These are phyloP conservation scores for Conistra vaccinii DNA, from an alignment of 2,888 invertebrate species.

Conservation along the genomic window DNA sequence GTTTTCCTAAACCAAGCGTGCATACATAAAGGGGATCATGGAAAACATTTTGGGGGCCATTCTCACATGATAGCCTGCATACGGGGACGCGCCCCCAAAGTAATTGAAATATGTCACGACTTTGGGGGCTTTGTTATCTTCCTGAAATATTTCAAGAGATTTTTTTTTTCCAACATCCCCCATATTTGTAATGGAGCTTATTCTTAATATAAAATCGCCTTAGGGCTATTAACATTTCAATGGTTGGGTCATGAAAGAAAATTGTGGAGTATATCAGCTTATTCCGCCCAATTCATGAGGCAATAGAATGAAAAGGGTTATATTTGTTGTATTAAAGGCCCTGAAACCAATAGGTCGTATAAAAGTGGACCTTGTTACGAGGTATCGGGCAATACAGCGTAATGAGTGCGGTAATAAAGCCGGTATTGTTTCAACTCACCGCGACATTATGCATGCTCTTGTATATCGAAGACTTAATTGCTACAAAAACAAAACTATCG, in stretches of 20 bases:
- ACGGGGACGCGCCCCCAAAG: slow-evolving; percentile 40
- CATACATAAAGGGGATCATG: slow-evolving; percentile 25
- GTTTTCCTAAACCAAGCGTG: slow-evolving; percentile 22
- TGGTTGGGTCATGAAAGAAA: slow-evolving; percentile 28
- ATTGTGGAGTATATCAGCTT: slow-evolving; percentile 37
- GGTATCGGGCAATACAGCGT: slow-evolving; percentile 10
- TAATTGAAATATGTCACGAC: slow-evolving; percentile 63
- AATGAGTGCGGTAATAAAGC: slow-evolving; percentile 13
- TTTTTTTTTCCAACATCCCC: slow-evolving; percentile 39
- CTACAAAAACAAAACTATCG: background rate
- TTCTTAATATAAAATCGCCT: slow-evolving; percentile 40
- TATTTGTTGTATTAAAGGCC: slow-evolving; percentile 27
- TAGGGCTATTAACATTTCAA: slow-evolving; percentile 40
- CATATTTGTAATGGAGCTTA: slow-evolving; percentile 39
- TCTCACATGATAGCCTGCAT: slow-evolving; percentile 47
- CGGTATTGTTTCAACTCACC: slow-evolving; percentile 2
- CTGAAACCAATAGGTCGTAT: slow-evolving; percentile 30
- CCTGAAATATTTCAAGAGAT: slow-evolving; percentile 39
- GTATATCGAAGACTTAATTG: background rate
- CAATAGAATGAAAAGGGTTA: slow-evolving; percentile 41
- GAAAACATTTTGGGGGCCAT: slow-evolving; percentile 49
- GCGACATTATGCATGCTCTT: background rate
- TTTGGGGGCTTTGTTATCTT: slow-evolving; percentile 44
- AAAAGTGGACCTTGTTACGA: slow-evolving; percentile 13
- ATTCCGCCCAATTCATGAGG: slow-evolving; percentile 27